These are phyloP conservation scores for Drosophila trichaetosa DNA, from an alignment of 2,888 invertebrate species.

Conservation along the genomic window DNA sequence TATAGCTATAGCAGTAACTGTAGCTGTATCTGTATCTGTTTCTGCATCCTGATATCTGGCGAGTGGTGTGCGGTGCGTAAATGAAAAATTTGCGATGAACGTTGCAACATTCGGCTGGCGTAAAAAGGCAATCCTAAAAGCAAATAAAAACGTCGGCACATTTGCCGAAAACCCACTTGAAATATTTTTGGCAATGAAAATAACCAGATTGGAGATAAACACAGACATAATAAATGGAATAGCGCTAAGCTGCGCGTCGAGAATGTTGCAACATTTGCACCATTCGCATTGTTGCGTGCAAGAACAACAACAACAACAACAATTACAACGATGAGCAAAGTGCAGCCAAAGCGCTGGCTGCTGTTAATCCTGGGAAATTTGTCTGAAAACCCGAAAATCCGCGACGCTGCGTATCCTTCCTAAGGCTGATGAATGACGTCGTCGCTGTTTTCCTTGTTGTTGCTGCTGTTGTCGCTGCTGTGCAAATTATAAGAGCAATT, in stretches of 20 bases:
- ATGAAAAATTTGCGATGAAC: constrained; percentile 63
- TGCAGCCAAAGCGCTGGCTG: constrained; percentile 33
- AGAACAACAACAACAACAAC: constrained; percentile 25
- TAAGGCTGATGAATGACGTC: constrained; percentile 72
- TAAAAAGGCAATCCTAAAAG: constrained; percentile 62
- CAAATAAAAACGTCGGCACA: constrained; percentile 61
- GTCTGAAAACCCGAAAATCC: constrained; percentile 59
- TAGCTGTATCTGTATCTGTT: constrained; percentile 17
- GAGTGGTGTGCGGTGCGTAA: constrained; percentile 31
- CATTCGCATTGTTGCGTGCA: constrained; percentile 35
- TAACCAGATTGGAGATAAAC: constrained; percentile 49
- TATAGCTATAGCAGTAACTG: neutral
- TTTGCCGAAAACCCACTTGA: constrained; percentile 72
- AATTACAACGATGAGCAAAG: constrained; percentile 11
- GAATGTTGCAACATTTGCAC: constrained; percentile 65
- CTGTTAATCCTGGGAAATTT: constrained; percentile 70
- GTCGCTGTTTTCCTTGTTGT: constrained; percentile 23
- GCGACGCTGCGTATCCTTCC: constrained; percentile 39
- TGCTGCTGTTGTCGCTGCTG: constrained; percentile 46
- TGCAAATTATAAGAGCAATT: constrained; percentile 83
- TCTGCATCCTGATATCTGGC: neutral
- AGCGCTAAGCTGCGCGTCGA: constrained; percentile 59
- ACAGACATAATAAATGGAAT: constrained; percentile 74
- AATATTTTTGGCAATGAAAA: constrained; percentile 77
- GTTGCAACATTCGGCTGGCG: constrained; percentile 35